phyloP scores from a whole-genome alignment of 2,113 vertebrate genomes.

The Lophochroa leadbeateri region DNA sequence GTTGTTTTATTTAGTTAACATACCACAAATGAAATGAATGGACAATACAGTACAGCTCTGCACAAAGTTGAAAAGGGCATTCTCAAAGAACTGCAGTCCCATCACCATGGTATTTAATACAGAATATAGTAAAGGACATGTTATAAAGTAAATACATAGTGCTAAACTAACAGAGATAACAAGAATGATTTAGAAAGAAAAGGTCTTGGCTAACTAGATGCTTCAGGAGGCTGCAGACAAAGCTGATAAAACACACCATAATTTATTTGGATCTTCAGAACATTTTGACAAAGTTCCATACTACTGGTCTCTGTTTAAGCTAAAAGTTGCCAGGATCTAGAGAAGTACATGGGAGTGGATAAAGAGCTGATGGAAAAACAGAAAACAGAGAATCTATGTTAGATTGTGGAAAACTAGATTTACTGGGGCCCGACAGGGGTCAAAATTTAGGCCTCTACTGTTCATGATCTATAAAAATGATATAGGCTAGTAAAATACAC shows the following conservation, averaged over 20 bases:
- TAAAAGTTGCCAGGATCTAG: constrained; percentile 58
- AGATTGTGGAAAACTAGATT: constrained; percentile 69
- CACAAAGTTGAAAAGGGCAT: constrained; percentile 71
- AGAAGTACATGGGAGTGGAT: constrained; percentile 62
- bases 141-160: constrained; percentile 68
- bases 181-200: constrained; percentile 70
- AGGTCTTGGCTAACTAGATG: constrained; percentile 69
- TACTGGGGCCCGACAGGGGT: constrained; percentile 65
- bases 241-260: constrained; percentile 69
- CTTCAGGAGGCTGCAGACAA: constrained; percentile 66
- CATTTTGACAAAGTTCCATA: constrained; percentile 70
- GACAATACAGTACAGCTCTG: constrained; percentile 30
- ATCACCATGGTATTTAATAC: constrained; percentile 63
- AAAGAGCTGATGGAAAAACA: constrained; percentile 62
- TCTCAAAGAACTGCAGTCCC: constrained; percentile 35
- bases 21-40: constrained; percentile 48
- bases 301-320: constrained; percentile 69
- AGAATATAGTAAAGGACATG: constrained; percentile 37
- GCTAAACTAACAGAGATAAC: constrained; percentile 74
- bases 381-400: constrained; percentile 58
- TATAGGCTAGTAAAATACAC: constrained; percentile 69
- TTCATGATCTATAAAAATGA: constrained; percentile 75
- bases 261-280: constrained; percentile 72
- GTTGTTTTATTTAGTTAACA: constrained; percentile 36
- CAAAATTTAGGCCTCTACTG: constrained; percentile 67